phyloP scores from a whole-genome alignment of 2,113 vertebrate genomes.

The Periophthalmus modestus region DNA sequence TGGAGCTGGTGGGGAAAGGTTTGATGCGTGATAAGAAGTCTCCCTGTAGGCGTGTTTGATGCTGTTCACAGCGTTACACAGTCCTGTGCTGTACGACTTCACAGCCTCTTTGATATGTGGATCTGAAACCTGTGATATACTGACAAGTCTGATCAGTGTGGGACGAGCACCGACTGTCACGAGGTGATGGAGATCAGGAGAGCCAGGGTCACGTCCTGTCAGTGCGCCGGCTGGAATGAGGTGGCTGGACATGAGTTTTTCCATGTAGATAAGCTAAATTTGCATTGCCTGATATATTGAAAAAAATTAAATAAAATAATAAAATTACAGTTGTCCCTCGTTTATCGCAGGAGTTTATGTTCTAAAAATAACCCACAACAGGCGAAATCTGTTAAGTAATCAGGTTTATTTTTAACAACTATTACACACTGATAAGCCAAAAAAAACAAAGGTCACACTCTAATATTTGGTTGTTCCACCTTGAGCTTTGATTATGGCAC shows the following conservation, averaged over 20 bases:
- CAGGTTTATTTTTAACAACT: no score
- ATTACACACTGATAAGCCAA: no score
- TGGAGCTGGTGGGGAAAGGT: slow-evolving; percentile 40
- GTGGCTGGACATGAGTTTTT: not conserved
- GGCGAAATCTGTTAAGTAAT: no score
- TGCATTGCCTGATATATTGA: no score
- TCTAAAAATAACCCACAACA: no score
- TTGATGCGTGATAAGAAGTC: slow-evolving; percentile 52
- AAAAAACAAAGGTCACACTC: no score
- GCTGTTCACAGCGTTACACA: slow-evolving; percentile 48
- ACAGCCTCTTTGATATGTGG: slow-evolving; percentile 63
- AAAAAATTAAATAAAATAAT: no score
- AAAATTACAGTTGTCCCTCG: no score
- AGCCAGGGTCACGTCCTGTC: not conserved
- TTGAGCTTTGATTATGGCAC: no score
- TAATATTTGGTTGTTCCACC: no score
- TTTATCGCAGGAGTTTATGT: no score
- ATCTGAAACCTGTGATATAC: slow-evolving; percentile 33
- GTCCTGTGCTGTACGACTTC: slow-evolving; percentile 60
- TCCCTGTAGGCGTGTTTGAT: slow-evolving; percentile 64
- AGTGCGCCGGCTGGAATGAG: not conserved
- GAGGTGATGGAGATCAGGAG: slow-evolving; percentile 1
- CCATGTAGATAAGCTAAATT: no score
- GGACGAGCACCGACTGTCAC: not conserved
- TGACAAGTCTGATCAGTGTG: slow-evolving; percentile 20